Base-by-base conservation (phyloP, 92 coral and sea anemone species). In the Hydrozoanthus gracilis region DNA sequence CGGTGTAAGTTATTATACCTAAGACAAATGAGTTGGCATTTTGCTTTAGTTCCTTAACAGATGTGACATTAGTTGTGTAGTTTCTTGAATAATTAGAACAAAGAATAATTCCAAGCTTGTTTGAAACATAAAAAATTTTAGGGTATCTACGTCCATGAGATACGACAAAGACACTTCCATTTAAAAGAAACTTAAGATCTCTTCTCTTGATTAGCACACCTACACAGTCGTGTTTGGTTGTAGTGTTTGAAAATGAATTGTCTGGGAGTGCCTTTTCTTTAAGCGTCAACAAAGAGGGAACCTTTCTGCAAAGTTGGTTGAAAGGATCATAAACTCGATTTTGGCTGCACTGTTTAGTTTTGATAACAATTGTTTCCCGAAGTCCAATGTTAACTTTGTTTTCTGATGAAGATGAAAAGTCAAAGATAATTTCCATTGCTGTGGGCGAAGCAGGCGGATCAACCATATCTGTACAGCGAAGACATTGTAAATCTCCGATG, bases 301-400 rank as follows among this genome's bases (percentile, higher is more conserved):
- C 69, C 0, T 56, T 51, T 39, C 83, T 14, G 27, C 83, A 58
- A 44, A 13, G 44, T 52, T 35, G 49, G 49, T 56, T 73, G 66
- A 77, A 77, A 35, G 82, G 82, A 56, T 77, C 82, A 12, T 56
- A 56, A 17, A 77, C 69, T 12, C 56, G 82, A 51, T 77, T 8
- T 39, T 39, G 39, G 12, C 2, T 12, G 82, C 82, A 77, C 15
- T 18, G 67, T 52, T 16, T 13, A 9, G 79, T 51, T 17, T 51
- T 77, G 5, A 27, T 50, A 8, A 55, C 69, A 10, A 77, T 5
- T 55, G 18, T 77, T 11, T 15, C n/a, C 16, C 12, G 18, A 3
- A 0, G 46, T 15, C 69, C 82, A 10, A 35, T 4, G 49, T 15
- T 6, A 1, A 39, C 20, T 77, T 51, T 55, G 55, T 46, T 6